Conservation (phyloP, 1,140 invertebrate species). For the Alviniconcha marisindica region DNA sequence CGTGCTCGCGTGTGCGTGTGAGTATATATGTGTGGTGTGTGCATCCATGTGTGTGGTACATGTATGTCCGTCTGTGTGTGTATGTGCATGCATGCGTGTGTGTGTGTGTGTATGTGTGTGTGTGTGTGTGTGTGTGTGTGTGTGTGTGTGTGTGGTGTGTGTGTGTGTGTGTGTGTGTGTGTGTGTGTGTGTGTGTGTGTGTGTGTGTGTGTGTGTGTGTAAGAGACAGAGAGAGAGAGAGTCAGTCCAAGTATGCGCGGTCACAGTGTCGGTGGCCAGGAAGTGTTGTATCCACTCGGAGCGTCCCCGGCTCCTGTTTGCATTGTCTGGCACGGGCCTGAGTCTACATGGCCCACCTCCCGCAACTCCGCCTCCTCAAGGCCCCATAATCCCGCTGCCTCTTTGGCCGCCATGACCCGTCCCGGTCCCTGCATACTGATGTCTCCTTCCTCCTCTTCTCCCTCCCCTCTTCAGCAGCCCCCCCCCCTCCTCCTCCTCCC, state of each 20-base stretch:
- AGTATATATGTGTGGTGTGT: too few relatives aligned
- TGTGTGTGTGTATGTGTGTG: constrained; percentile 8
- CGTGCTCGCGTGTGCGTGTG: neutral
- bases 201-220: neutral
- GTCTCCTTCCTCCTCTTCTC: neutral
- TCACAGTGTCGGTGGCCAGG: too few relatives aligned
- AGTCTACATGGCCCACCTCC: neutral
- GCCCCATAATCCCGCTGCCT: neutral
- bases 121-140: neutral
- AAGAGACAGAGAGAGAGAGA: neutral
- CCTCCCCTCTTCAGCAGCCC: too few relatives aligned
- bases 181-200: too few relatives aligned
- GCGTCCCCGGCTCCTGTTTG: neutral
- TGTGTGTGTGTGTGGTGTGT: neutral
- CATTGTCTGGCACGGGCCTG: neutral
- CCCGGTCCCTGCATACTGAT: neutral
- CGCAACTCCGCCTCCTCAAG: neutral
- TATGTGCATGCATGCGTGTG: neutral
- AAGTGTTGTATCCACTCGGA: too few relatives aligned
- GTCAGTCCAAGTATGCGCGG: neutral
- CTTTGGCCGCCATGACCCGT: neutral
- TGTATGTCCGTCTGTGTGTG: neutral
- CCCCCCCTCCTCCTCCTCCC: neutral
- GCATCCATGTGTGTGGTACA: too few relatives aligned
- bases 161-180: too few relatives aligned